Evolutionary conservation across 1,140 invertebrate species (phyloP), one percentile per base, ranked within the genome.

Genomic region (Cydia strobilella): DNA sequence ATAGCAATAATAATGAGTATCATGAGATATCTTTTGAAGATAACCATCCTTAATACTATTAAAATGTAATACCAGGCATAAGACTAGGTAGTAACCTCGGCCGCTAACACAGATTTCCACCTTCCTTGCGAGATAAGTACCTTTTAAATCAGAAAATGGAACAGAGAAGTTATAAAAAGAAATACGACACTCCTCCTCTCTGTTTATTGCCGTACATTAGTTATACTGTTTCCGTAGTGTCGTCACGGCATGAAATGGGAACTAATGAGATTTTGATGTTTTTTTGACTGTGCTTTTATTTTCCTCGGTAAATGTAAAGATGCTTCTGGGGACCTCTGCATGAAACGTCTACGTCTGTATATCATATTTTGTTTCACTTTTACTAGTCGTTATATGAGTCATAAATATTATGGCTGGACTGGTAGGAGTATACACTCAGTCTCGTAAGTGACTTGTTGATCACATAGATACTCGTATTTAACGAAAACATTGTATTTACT

Each of bases 261-360:
- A 92, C 90, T 92, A 92, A 92, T 92, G 90, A 92, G 90, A 88
- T 91, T 92, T 92, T 92, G 90, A 92, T 92, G 90, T 92, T 92
- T 91, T 92, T 92, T 92, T 92, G 90, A 92, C 90, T 91, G 89
- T 87, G 86, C 84, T 89, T 90, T 92, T 92, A 92, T 92, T 90
- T 90, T 89, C 84, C 85, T 85, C 83, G 80, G 82, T 84, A 85
- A 39, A 85, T 84, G 81, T 87, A 84, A 86, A 88, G 85, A 89
- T 86, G 85, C 80, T 83, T 77, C 79, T 83, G 76, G 75, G 72
- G 82, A 83, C 79, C 80, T 77, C 76, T 75, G 80, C 75, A 77
- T 79, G 51, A 76, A 77, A 77, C 39, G 71, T 72, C 42, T 51
- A n/a, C n/a, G 25, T 72, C 42, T 51, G 75, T 82, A 81, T 84